phyloP scores from a whole-genome alignment of 2,797 vertebrate species.

The Pseudocheirus occidentalis region DNA sequence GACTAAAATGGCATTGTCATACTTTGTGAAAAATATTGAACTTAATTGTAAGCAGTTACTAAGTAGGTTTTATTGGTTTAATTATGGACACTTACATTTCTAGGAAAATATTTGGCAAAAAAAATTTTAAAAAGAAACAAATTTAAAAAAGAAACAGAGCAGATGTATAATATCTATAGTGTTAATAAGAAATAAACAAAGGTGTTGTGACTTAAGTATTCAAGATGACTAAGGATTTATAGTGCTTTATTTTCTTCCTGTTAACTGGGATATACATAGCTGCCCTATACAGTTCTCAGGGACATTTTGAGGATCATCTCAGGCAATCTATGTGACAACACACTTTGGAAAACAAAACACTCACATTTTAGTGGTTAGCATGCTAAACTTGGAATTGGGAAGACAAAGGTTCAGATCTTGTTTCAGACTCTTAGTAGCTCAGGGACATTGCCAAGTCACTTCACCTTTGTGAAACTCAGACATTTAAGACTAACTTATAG shows the following conservation, averaged over 20 bases:
- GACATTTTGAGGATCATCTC: not conserved
- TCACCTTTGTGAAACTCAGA: not conserved
- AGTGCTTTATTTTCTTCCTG: not conserved
- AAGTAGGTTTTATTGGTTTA: not conserved
- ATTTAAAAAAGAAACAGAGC: not conserved
- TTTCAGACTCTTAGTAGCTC: not conserved
- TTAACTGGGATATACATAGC: not conserved
- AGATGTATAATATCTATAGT: not conserved
- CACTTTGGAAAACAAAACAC: not conserved
- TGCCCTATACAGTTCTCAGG: not conserved
- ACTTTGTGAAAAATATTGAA: not conserved
- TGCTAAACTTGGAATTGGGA: not conserved
- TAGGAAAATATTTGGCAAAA: not conserved
- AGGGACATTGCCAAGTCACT: not conserved
- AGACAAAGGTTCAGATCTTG: not conserved
- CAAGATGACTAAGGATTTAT: not conserved
- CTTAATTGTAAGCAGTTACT: not conserved
- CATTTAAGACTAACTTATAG: not conserved
- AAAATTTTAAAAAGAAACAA: not conserved
- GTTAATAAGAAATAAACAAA: not conserved
- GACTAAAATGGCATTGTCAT: not conserved
- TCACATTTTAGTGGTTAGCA: not conserved
- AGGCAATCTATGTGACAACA: not conserved
- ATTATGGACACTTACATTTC: not conserved
- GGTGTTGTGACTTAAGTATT: not conserved